Base-by-base conservation (phyloP, 2,888 invertebrate species). In the Phragmatobia fuliginosa region DNA sequence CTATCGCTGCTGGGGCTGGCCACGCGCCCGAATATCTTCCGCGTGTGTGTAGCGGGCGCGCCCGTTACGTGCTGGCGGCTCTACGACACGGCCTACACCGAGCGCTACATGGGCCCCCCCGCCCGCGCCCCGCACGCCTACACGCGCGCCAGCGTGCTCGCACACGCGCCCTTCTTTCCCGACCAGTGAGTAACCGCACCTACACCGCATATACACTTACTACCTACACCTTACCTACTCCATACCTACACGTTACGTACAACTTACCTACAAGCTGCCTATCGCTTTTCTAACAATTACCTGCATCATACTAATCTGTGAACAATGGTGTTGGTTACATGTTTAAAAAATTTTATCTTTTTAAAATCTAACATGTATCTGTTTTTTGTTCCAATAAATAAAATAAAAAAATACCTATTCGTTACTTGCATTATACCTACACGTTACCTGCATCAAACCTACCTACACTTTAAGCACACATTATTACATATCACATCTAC, bases 31-130 rank as follows among this genome's bases (percentile, higher is more conserved):
- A 97, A 99, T 85, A 96, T 99, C 75, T 99, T 99, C 94, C 99
- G 99, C 96, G 97, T 98, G 83, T 98, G 99, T 74, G 97, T 99
- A 77, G 99, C 99, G 64, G 99, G 99, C 67, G 99, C 99, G 18
- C 99, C 99, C 0, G 99, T 99, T 6, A 99, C 99, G 16, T 98
- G 98, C 87, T 99, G 99, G 99, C 96, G 97, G 76, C 96, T 99
- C 68, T 99, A 99, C 94, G 99, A 99, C 93, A 99, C 99, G 0
- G 99, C 99, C 21, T 99, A 99, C 95, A 99, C 99, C 1, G 99
- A 99, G 94, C 96, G 99, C 56, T 99, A 99, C 93, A 98, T 99
- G 98, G 94, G 93, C 3, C 82, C 88, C 33, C 95, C 94, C 2
- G 85, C 88, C 28, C 80, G 87, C 11, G 88, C 91, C 11, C 94